Evolutionary conservation across 1,140 invertebrate genomes (phyloP).

Genomic region (Megalonaias nervosa): DNA sequence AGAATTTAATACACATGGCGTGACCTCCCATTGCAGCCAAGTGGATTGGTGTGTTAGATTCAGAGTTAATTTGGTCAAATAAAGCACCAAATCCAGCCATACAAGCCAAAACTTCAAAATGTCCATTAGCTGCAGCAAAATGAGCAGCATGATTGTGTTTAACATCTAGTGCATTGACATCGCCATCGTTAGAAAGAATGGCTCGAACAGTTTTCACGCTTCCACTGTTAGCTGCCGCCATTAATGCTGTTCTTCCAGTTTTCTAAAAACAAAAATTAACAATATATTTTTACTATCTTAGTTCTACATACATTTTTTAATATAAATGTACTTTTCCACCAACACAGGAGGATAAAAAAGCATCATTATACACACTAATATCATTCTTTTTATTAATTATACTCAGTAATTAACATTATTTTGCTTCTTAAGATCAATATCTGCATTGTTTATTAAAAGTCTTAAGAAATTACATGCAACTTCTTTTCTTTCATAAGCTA

Average conservation of each 20-base stretch:
- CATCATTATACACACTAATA: too few relatives aligned
- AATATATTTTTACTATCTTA: not conserved
- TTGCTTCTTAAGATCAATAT: too few relatives aligned
- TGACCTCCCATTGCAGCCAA: constrained; percentile 63
- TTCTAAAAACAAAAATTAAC: constrained; percentile 45
- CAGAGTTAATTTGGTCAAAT: constrained; percentile 66
- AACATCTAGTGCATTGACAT: constrained; percentile 64
- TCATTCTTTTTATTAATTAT: too few relatives aligned
- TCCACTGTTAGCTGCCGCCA: constrained; percentile 68
- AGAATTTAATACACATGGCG: constrained; percentile 67
- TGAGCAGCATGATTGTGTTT: constrained; percentile 65
- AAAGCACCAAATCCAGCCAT: constrained; percentile 69
- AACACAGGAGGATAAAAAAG: too few relatives aligned
- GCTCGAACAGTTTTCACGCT: constrained; percentile 63
- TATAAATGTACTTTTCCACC: too few relatives aligned
- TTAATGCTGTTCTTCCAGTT: constrained; percentile 66
- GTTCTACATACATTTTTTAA: too few relatives aligned
- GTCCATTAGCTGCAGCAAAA: constrained; percentile 68
- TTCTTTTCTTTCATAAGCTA: too few relatives aligned
- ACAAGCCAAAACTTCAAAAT: constrained; percentile 57
- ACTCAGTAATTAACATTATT: too few relatives aligned
- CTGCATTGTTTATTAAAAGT: too few relatives aligned
- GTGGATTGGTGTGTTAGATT: constrained; percentile 69
- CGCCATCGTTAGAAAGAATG: constrained; percentile 63
- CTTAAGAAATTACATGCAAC: too few relatives aligned